Percentiles rank a stretch among this genome's conserved stretches.
Conservation (phyloP, 2,113 vertebrate genomes). For the Rhinolophus ferrumequinum region DNA sequence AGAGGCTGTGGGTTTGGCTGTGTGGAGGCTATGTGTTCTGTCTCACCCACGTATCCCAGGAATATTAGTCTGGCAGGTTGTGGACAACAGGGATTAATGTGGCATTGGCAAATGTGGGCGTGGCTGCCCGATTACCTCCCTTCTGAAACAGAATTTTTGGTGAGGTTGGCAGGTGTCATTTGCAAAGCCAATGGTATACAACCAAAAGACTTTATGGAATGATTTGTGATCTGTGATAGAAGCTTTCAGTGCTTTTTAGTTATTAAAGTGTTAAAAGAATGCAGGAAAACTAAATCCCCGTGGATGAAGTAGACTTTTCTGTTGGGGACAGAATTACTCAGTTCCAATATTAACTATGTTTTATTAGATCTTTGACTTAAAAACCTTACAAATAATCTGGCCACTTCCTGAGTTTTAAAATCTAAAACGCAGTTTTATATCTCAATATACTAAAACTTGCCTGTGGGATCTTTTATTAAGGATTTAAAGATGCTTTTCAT, state of each 20-base stretch:
- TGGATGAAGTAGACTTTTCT: neutral
- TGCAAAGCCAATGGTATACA: neutral
- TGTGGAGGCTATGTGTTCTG: neutral
- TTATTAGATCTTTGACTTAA: conserved; percentile 26
- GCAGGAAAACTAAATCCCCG: neutral
- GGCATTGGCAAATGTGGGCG: neutral
- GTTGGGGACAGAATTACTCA: neutral
- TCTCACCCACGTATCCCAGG: neutral
- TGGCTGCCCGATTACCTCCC: no score
- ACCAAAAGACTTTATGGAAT: neutral
- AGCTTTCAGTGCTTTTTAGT: neutral
- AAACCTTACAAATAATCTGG: neutral
- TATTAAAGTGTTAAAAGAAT: neutral
- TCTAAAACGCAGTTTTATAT: conserved; percentile 20
- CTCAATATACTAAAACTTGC: neutral
- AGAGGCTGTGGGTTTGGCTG: neutral
- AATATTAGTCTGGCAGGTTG: neutral
- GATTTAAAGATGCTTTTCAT: conserved; percentile 5
- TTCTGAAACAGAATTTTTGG: neutral
- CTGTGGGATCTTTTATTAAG: neutral
- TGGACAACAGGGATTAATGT: neutral
- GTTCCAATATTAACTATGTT: neutral
- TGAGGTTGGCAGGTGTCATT: neutral
- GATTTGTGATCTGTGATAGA: neutral
- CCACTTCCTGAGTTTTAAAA: conserved; percentile 55